These are phyloP conservation scores for Meiosimyza decipiens DNA, from an alignment of 2,888 invertebrate species.

Conservation along the genomic window DNA sequence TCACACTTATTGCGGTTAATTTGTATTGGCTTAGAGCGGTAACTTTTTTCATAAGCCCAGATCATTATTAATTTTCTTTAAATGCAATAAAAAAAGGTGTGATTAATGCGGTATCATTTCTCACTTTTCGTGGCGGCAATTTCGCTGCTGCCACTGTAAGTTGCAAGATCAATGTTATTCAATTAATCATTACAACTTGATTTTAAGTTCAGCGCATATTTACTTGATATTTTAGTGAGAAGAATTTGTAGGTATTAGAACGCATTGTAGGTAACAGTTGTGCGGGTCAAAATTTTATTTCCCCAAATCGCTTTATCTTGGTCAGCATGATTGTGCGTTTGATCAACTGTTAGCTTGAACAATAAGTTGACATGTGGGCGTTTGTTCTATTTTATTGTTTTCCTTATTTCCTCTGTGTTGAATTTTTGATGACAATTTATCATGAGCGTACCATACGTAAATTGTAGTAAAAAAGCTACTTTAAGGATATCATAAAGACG, in stretches of 20 bases:
- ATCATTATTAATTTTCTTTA: not conserved
- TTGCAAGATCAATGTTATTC: conserved; percentile 36
- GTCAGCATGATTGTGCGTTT: conserved; percentile 2
- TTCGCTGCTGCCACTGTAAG: conserved; percentile 29
- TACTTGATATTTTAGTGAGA: not conserved
- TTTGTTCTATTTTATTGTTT: conserved; percentile 5
- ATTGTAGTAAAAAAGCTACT: too few species aligned
- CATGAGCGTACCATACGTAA: too few species aligned
- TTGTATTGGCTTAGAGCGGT: conserved; percentile 24
- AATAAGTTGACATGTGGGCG: not conserved
- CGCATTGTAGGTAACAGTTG: conserved; percentile 16
- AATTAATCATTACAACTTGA: conserved; percentile 37
- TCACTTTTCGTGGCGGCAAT: conserved; percentile 20
- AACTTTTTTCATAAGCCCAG: conserved; percentile 22
- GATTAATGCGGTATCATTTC: conserved; percentile 39
- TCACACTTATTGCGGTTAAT: conserved; percentile 41
- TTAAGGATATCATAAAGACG: too few species aligned
- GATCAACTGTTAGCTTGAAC: not conserved
- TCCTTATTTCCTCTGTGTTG: not conserved
- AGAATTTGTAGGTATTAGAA: not conserved
- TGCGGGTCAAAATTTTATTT: not conserved
- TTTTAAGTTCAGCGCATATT: conserved; percentile 12
- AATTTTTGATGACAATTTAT: too few species aligned
- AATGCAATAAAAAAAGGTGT: conserved; percentile 35
- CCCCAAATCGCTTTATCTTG: conserved; percentile 11